phyloP scores from a whole-genome alignment of 2,888 invertebrate species.

The Siphonodentalium dalli region DNA sequence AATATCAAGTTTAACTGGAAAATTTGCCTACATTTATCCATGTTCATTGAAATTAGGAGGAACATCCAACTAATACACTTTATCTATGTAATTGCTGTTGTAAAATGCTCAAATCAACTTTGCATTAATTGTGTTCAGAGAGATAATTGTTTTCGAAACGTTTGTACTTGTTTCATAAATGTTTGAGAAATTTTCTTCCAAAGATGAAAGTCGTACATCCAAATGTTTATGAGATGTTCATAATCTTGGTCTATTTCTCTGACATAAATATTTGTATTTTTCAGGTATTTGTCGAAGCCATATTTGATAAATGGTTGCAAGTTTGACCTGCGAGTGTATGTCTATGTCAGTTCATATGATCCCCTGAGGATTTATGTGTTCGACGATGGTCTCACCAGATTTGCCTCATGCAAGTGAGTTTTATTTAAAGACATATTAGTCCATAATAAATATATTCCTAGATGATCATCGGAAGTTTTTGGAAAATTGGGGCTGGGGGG shows the following conservation, averaged over 20 bases:
- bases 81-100: no score
- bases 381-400: constrained; percentile 79
- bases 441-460: no score
- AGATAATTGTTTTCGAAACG: no score
- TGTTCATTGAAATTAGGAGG: no score
- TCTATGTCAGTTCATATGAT: constrained; percentile 93
- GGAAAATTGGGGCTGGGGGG: no score
- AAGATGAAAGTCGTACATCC: neutral
- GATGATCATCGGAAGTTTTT: no score
- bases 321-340: constrained; percentile 94
- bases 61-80: no score
- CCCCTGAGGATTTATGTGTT: constrained; percentile 93
- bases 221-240: neutral
- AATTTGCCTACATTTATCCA: no score
- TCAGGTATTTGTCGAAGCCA: constrained; percentile 60
- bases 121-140: no score
- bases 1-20: no score
- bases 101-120: no score
- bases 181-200: neutral
- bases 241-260: neutral
- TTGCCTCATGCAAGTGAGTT: constrained; percentile 66
- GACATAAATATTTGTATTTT: constrained; percentile 3
- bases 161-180: neutral
- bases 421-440: neutral
- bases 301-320: constrained; percentile 83